phyloP scores from a whole-genome alignment of 2,888 invertebrate genomes.

The Phragmatobia fuliginosa region DNA sequence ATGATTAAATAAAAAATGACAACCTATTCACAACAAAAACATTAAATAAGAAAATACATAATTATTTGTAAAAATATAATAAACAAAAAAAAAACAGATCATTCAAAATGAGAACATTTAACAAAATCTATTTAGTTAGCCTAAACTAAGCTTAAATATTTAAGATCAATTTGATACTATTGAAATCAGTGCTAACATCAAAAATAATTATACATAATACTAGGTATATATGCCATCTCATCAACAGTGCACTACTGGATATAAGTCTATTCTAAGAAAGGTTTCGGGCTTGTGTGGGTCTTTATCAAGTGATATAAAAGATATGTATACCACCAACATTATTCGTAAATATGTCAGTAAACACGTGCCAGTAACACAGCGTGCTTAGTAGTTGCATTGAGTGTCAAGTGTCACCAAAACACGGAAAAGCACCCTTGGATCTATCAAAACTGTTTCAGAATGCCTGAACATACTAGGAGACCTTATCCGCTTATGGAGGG shows the following conservation, averaged over 20 bases:
- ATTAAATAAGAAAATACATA: not conserved
- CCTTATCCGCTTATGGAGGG: too few relatives aligned
- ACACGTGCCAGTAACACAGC: too few relatives aligned
- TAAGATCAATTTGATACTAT: constrained; percentile 30
- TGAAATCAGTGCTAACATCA: constrained; percentile 20
- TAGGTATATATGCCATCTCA: too few relatives aligned
- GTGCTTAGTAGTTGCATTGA: too few relatives aligned
- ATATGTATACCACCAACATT: too few relatives aligned
- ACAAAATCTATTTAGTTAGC: constrained; percentile 46
- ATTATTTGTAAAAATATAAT: constrained; percentile 12
- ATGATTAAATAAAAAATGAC: not conserved
- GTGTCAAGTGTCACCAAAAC: too few relatives aligned
- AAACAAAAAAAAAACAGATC: constrained; percentile 16
- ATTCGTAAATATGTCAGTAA: too few relatives aligned
- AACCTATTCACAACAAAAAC: not conserved
- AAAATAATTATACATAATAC: not conserved
- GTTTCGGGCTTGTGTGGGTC: not conserved
- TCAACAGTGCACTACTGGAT: too few relatives aligned
- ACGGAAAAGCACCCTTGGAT: too few relatives aligned
- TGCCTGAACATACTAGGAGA: too few relatives aligned
- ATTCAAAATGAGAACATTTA: constrained; percentile 28
- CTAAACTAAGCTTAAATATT: constrained; percentile 32
- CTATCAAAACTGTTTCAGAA: too few relatives aligned
- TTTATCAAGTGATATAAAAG: not conserved
- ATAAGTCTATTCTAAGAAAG: too few relatives aligned